Evolutionary conservation across 2,113 vertebrate species (phyloP), one percentile per base, ranked within the genome.

Genomic region (Sturnus vulgaris): DNA sequence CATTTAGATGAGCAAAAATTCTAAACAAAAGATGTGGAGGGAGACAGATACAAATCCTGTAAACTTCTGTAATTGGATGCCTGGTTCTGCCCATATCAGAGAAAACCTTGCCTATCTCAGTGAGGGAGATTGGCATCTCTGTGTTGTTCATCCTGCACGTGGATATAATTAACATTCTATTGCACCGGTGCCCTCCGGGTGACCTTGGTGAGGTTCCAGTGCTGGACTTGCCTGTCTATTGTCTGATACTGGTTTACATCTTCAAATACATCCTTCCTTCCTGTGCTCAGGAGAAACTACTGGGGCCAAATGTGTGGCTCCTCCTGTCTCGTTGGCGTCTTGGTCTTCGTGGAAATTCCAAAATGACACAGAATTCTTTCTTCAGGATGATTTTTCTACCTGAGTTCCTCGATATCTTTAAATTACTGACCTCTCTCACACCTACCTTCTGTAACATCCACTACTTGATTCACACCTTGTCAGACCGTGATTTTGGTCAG

Each of bases 221-320:
- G 90, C 71, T 83, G 84, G 94, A 85, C 56, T 79, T 0, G 50
- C 87, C 40, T 77, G 77, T 40, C 88, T 86, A 70, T 87, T 97
- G 94, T 92, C 93, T 86, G 94, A 77, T 60, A 53, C 70, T 79
- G 80, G 64, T 70, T 91, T 82, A 70, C 68, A 92, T 94, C 92
- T 96, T 79, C 95, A 96, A 90, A 93, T 93, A 50, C 2, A 0
- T 82, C 88, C 91, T 96, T 94, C 95, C 92, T 96, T 96, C 88
- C 96, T 88, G 59, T 44, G 75, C 91, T 87, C 95, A 90, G 73
- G 72, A 91, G 61, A 71, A 49, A 47, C 56, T 56, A 5, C 63
- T 39, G 59, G 59, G 72, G 77, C 80, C 16, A n/a, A 79, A 59
- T 6, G 53, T 42, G 6, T 66, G 56, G 61, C 61, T 84, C 60